Percentiles rank a stretch among this genome's conserved stretches.
phyloP scores from a whole-genome alignment of 2,113 vertebrate genomes.

The Mastomys natalensis region DNA sequence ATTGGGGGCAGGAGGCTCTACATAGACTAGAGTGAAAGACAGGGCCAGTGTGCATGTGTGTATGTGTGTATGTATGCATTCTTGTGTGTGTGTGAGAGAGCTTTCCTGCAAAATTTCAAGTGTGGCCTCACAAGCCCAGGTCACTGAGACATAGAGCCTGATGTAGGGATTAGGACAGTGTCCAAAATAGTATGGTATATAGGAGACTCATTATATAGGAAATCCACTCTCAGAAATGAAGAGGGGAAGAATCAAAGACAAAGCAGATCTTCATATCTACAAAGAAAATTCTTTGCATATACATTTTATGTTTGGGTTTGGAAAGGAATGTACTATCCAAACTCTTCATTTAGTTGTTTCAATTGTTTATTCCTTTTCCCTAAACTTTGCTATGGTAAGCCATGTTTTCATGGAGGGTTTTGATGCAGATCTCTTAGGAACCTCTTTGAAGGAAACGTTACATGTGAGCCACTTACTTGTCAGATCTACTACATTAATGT shows the following conservation, averaged over 20 bases:
- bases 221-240: not conserved
- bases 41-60: not conserved
- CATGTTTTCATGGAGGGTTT: not conserved
- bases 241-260: not conserved
- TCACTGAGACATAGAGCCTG: not conserved
- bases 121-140: not conserved
- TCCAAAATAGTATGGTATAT: not conserved
- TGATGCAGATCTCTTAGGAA: not conserved
- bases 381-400: not conserved
- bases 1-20: conserved; percentile 22
- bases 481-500: accelerated
- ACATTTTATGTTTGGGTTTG: not conserved
- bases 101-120: not conserved
- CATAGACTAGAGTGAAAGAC: conserved; percentile 12
- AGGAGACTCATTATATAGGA: too few species aligned
- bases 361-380: not conserved
- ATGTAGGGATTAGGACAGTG: not conserved
- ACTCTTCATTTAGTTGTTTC: not conserved
- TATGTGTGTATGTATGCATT: not conserved
- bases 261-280: not conserved
- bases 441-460: not conserved
- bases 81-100: accelerated
- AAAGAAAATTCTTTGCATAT: not conserved
- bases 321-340: not conserved
- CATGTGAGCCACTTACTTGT: not conserved